Evolutionary conservation across 1,140 invertebrate species (phyloP), one percentile per base, ranked within the genome.

Genomic region (Thaumetopoea pityocampa): DNA sequence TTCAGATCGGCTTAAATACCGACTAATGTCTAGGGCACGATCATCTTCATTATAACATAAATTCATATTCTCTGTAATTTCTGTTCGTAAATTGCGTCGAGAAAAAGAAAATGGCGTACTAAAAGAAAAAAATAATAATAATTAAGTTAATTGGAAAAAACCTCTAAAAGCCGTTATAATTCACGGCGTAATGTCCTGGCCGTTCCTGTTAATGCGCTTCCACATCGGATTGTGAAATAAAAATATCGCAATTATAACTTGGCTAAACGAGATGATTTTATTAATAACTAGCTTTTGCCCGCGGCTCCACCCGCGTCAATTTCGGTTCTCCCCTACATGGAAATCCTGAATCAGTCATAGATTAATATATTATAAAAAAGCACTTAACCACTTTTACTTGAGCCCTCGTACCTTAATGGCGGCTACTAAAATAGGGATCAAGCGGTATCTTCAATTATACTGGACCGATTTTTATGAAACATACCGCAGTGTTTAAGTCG

Each of bases 111-210:
- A 10, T 18, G 1, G 6, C 3, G 16, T 7, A 17, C 3, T 17
- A 14, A 1, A 18, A 42, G 46, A 48, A 65, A 67, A 76, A 72
- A 69, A 57, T n/a, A n/a, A n/a, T n/a, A 66, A 54, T 65, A 72
- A 69, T 70, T 71, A 70, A 70, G 35, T 14, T 65, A 72, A 74
- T 64, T 67, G 61, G 30, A 55, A 64, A 67, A 64, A 70, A 54
- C 37, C 42, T 47, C 46, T 23, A 9, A 36, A 55, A 33, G 29
- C 24, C 20, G 44, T 30, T 43, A 65, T 69, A 72, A 47, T 40
- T 69, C 66, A 69, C 44, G 18, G 29, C 51, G 44, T 65, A 72
- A 67, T 67, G 59, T 42, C 41, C 45, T 11, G 43, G 51, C 53
- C 27, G 48, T 64, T 68, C 59, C 57, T 62, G 49, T 59, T 64